phyloP scores from a whole-genome alignment of 2,113 vertebrate species.

The Myrmecobius fasciatus region DNA sequence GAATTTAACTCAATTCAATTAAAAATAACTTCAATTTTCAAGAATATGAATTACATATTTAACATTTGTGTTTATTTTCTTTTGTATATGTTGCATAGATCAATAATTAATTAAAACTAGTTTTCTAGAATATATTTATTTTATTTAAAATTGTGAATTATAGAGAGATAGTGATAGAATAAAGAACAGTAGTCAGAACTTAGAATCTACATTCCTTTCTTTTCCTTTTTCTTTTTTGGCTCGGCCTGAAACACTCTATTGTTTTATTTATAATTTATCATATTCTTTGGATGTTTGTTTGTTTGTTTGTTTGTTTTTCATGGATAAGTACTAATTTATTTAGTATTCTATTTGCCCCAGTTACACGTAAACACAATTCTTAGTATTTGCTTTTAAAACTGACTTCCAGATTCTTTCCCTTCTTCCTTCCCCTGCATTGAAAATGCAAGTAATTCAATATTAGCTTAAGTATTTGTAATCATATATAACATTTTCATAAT shows the following conservation, averaged over 20 bases:
- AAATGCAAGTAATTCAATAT: too few species aligned
- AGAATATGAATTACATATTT: neutral
- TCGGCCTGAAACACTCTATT: neutral
- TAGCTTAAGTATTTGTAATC: too few species aligned
- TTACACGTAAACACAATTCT: too few species aligned
- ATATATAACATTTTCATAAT: too few species aligned
- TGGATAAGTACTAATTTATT: too few species aligned
- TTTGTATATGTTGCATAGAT: constrained; percentile 22
- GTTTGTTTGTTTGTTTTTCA: too few species aligned
- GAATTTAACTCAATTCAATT: constrained; percentile 26
- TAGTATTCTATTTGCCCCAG: too few species aligned
- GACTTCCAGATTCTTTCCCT: too few species aligned
- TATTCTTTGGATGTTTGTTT: constrained; percentile 1
- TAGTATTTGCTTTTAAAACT: too few species aligned
- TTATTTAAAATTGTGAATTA: constrained; percentile 12
- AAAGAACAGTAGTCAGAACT: neutral
- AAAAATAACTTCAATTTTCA: constrained; percentile 29
- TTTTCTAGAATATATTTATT: constrained; percentile 53
- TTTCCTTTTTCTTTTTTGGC: too few species aligned
- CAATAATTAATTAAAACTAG: constrained; percentile 45
- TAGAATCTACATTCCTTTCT: too few species aligned
- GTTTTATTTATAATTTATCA: constrained; percentile 15
- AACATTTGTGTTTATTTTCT: constrained; percentile 22
- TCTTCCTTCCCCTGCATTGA: too few species aligned
- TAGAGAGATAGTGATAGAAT: neutral